A percentile compares a stretch with the other conserved stretches of the same genome.
Conservation (phyloP, 2,888 invertebrate genomes). For the Iphiclides podalirius region DNA sequence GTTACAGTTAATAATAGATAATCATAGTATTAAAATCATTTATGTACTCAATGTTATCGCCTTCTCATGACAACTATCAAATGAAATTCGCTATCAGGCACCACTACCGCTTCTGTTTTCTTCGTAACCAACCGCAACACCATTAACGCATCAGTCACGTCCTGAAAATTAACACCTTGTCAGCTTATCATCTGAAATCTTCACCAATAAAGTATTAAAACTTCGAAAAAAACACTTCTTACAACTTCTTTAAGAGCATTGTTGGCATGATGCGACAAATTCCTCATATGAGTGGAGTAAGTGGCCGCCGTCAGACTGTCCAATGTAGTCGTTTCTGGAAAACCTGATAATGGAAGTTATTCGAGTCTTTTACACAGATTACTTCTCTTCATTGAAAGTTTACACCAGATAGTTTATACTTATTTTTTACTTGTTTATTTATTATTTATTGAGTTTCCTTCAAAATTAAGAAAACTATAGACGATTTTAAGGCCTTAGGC, state of each 20-base stretch:
- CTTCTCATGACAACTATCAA: slow-evolving; percentile 69
- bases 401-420: too few relatives aligned
- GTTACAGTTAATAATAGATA: too few relatives aligned
- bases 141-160: slow-evolving; percentile 61
- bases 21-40: too few relatives aligned
- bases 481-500: too few relatives aligned
- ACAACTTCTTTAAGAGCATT: slow-evolving; percentile 71
- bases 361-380: too few relatives aligned
- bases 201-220: not conserved
- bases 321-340: slow-evolving; percentile 70
- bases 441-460: too few relatives aligned
- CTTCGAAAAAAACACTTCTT: slow-evolving; percentile 30
- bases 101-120: slow-evolving; percentile 70
- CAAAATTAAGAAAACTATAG: too few relatives aligned
- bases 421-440: too few relatives aligned
- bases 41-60: too few relatives aligned
- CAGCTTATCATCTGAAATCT: too few relatives aligned
- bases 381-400: too few relatives aligned
- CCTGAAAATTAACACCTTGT: slow-evolving; percentile 40
- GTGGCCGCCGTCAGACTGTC: slow-evolving; percentile 74
- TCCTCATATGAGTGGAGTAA: slow-evolving; percentile 68
- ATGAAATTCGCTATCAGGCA: slow-evolving; percentile 64
- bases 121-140: slow-evolving; percentile 62
- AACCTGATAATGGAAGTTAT: slow-evolving; percentile 46
- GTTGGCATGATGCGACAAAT: slow-evolving; percentile 51